phyloP scores from a whole-genome alignment of 2,113 vertebrate species.

The Gasterosteus aculeatus region DNA sequence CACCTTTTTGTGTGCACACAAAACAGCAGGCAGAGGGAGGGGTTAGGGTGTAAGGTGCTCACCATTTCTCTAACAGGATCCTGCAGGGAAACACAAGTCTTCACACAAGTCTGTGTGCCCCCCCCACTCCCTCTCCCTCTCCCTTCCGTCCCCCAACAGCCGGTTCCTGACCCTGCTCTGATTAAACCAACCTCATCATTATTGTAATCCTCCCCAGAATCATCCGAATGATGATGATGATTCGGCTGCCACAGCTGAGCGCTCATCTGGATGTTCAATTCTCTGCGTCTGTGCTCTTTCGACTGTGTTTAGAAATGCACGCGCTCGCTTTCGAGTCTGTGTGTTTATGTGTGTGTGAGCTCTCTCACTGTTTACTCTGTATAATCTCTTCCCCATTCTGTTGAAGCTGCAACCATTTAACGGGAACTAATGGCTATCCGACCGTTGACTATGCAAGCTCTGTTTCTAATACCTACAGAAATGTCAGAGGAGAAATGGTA shows the following conservation, averaged over 20 bases:
- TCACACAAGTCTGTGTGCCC: neutral
- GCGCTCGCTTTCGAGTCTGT: neutral
- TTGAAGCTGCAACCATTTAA: conserved; percentile 29
- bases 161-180: conserved; percentile 27
- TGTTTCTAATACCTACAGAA: conserved; percentile 49
- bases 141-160: neutral
- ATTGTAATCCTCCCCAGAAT: conserved; percentile 40
- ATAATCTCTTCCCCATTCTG: conserved; percentile 18
- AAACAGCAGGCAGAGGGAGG: too few species aligned
- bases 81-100: too few species aligned
- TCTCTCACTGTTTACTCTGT: too few species aligned
- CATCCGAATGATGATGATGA: conserved; percentile 13
- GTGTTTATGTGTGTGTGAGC: conserved; percentile 33
- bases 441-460: conserved; percentile 13
- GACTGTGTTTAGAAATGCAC: conserved; percentile 21
- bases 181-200: conserved; percentile 53
- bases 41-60: too few species aligned
- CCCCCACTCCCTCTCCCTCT: too few species aligned
- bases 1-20: too few species aligned
- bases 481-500: conserved; percentile 36
- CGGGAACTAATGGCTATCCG: conserved; percentile 26
- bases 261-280: neutral
- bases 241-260: neutral
- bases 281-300: neutral
- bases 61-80: too few species aligned